Evolutionary conservation across 2,797 vertebrate species (phyloP), one percentile per base, ranked within the genome.

Genomic region (Steatocranus sp.): DNA sequence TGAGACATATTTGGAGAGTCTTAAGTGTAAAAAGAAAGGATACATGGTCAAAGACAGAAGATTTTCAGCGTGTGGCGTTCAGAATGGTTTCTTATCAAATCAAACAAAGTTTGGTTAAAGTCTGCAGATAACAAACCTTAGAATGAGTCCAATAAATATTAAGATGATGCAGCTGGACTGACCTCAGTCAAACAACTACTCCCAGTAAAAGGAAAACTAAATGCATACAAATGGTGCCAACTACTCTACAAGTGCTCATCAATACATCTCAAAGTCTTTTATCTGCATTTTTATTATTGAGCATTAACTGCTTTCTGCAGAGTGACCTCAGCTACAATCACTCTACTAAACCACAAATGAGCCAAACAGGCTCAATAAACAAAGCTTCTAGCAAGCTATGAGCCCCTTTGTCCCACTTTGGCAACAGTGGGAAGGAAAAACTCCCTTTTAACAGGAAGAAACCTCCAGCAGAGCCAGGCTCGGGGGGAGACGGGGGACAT

Each of bases 241-340:
- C 46, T 18, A 20, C 53, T 51, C 10, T 56, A 43, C 50, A 76
- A 81, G 43, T 5, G 56, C 79, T 83, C 70, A 51, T 81, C 54
- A 43, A 86, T 79, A 75, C 56, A 49, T 34, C 8, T 4, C 54
- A 75, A 53, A 81, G 50, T 53, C 68, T 83, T 87, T 78, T 17
- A 82, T 81, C 76, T 75, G 30, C 49, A 56, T 70, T 75, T 81
- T 85, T 66, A n/a, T 49, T 17, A 25, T 32, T 9, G 18, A 78
- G 84, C 54, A 58, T 73, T 49, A 73, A 66, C 53, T 6, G 50
- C 53, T 11, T 18, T 78, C 75, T 82, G 79, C 38, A 9, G 20
- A 27, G 83, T 79, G 81, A 88, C 78, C 75, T 84, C 51, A 50
- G 38, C 70, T 18, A 20, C 56, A 83, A 63, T 34, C 79, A 56